Evolutionary conservation across 2,888 invertebrate species (phyloP).

Genomic region (Cataglyphis rosenhaueri): DNA sequence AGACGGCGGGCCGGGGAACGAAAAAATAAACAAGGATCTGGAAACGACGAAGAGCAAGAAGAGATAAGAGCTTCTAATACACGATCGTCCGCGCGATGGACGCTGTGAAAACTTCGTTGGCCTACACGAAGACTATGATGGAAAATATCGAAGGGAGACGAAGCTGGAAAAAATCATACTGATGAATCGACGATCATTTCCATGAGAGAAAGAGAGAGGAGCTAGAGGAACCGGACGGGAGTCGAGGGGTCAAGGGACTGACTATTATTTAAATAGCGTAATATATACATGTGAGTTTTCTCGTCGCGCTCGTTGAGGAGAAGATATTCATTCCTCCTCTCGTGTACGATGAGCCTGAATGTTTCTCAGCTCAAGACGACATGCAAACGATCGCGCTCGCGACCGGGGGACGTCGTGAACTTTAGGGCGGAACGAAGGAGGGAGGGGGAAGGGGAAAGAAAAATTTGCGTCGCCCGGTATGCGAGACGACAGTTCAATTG

Average conservation of each 20-base stretch:
- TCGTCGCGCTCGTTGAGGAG: conserved; percentile 8
- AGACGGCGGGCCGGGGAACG: conserved; percentile 17
- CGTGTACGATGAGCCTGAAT: conserved; percentile 29
- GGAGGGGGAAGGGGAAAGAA: neutral
- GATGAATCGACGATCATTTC: conserved; percentile 55
- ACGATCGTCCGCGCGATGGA: conserved; percentile 8
- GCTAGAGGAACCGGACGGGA: neutral
- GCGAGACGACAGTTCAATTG: conserved; percentile 51
- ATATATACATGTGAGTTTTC: conserved; percentile 36
- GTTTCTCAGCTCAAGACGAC: conserved; percentile 57
- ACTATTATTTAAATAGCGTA: conserved; percentile 52
- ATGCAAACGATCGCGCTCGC: conserved; percentile 29
- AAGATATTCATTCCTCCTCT: neutral
- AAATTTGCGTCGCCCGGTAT: conserved; percentile 44
- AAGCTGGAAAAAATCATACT: conserved; percentile 5
- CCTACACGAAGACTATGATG: conserved; percentile 64
- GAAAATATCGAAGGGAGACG: conserved; percentile 16
- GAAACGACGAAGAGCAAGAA: conserved; percentile 4
- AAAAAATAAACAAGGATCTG: neutral
- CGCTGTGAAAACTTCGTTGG: conserved; percentile 66
- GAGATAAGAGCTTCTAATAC: conserved; percentile 1
- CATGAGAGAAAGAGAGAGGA: neutral
- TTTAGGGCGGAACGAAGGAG: too few species aligned
- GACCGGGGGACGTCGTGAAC: conserved; percentile 6
- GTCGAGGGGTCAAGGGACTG: conserved; percentile 64